Evolutionary conservation across 2,888 invertebrate species (phyloP).

Genomic region (Lydus trimaculatus): DNA sequence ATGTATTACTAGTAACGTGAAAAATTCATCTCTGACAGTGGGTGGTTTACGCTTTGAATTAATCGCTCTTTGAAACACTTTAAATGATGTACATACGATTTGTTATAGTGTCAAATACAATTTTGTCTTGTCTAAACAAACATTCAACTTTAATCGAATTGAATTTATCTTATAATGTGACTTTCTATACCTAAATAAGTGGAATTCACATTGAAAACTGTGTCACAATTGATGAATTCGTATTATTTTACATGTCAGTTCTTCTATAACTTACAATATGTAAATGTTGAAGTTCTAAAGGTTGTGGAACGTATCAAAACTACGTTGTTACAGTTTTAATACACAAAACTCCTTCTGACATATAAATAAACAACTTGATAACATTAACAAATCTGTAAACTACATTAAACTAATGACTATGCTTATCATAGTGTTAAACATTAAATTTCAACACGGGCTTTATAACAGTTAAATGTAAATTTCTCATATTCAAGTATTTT

Average conservation of each 20-base stretch:
- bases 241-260: too few relatives aligned
- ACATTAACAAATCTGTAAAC: constrained; percentile 13
- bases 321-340: too few relatives aligned
- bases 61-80: neutral
- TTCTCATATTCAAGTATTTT: constrained; percentile 5
- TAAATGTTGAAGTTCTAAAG: too few relatives aligned
- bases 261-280: too few relatives aligned
- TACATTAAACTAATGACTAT: constrained; percentile 20
- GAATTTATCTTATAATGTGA: neutral
- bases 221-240: too few relatives aligned
- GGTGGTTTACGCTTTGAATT: neutral
- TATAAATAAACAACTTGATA: constrained; percentile 13
- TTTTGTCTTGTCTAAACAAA: neutral
- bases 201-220: too few relatives aligned
- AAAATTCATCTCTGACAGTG: neutral
- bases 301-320: too few relatives aligned
- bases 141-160: neutral
- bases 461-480: neutral
- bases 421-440: constrained; percentile 20
- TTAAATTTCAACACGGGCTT: constrained; percentile 17
- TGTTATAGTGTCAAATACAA: neutral
- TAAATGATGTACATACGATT: neutral
- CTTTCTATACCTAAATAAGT: neutral
- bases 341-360: neutral
- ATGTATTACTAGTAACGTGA: too few relatives aligned